A percentile compares a stretch with the other conserved stretches of the same genome.
phyloP scores from a whole-genome alignment of 1,140 invertebrate species.

The Pollicipes pollicipes region DNA sequence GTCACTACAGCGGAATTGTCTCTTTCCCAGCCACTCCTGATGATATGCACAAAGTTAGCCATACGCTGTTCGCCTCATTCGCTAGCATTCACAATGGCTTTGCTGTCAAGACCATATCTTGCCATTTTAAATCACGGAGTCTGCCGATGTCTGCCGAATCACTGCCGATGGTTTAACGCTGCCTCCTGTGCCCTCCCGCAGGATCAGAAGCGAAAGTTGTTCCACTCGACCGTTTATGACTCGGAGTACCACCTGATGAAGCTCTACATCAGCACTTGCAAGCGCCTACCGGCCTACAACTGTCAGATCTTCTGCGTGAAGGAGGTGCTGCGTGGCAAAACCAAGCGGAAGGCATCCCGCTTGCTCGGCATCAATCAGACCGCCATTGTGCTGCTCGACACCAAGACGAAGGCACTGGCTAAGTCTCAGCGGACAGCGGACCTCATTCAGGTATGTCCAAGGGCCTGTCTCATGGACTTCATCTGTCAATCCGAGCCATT shows the following conservation, averaged over 20 bases:
- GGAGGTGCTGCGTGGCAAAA: slow-evolving; percentile 42
- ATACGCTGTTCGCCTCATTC: slow-evolving; percentile 5
- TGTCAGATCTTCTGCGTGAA: slow-evolving; percentile 49
- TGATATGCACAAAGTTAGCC: slow-evolving; percentile 13
- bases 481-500: too few species aligned
- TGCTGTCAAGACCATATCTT: too few species aligned
- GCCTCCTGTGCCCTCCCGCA: slow-evolving; percentile 23
- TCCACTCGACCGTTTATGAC: slow-evolving; percentile 47
- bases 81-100: too few species aligned
- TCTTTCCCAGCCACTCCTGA: too few species aligned
- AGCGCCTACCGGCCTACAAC: slow-evolving; percentile 42
- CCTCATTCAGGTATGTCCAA: slow-evolving; percentile 32
- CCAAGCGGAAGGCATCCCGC: slow-evolving; percentile 42
- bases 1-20: too few species aligned
- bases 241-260: slow-evolving; percentile 46
- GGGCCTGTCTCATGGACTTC: neutral
- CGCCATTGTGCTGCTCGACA: slow-evolving; percentile 43
- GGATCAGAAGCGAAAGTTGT: slow-evolving; percentile 50
- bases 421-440: slow-evolving; percentile 41
- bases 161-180: too few species aligned
- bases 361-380: slow-evolving; percentile 41
- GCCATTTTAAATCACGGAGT: too few species aligned
- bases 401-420: slow-evolving; percentile 39
- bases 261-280: slow-evolving; percentile 46
- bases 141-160: too few species aligned